phyloP scores from a whole-genome alignment of 2,888 invertebrate species.

The Ypsolopha sequella region DNA sequence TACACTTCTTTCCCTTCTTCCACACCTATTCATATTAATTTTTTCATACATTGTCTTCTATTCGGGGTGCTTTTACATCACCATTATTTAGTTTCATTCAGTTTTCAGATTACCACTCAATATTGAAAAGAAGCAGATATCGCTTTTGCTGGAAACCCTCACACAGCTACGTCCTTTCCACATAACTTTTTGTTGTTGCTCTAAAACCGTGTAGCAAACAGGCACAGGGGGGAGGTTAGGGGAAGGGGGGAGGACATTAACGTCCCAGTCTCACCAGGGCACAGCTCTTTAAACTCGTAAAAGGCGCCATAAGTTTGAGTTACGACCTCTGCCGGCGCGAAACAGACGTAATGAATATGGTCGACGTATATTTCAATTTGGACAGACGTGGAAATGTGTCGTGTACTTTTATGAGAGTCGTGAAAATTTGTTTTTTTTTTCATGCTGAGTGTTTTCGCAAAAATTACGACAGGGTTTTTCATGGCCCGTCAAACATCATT shows the following conservation, averaged over 20 bases:
- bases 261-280: conserved; percentile 17
- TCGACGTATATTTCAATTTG: conserved; percentile 62
- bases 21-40: no score
- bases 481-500: background rate
- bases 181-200: no score
- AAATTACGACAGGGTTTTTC: background rate
- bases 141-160: no score
- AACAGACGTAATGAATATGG: conserved; percentile 55
- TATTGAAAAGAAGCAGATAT: no score
- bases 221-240: no score
- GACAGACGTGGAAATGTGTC: conserved; percentile 8
- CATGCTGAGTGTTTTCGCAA: background rate
- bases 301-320: conserved; percentile 59
- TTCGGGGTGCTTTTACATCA: no score
- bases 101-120: no score
- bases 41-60: no score
- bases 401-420: conserved; percentile 2
- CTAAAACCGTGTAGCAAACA: no score
- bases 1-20: no score
- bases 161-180: no score
- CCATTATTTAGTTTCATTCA: no score
- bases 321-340: conserved; percentile 29
- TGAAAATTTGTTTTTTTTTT: background rate
- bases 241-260: background rate
- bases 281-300: conserved; percentile 54